Percentiles rank a stretch among this genome's conserved stretches.
Evolutionary conservation across 1,140 invertebrate genomes (phyloP).

Genomic region (Calephelis virginiensis): DNA sequence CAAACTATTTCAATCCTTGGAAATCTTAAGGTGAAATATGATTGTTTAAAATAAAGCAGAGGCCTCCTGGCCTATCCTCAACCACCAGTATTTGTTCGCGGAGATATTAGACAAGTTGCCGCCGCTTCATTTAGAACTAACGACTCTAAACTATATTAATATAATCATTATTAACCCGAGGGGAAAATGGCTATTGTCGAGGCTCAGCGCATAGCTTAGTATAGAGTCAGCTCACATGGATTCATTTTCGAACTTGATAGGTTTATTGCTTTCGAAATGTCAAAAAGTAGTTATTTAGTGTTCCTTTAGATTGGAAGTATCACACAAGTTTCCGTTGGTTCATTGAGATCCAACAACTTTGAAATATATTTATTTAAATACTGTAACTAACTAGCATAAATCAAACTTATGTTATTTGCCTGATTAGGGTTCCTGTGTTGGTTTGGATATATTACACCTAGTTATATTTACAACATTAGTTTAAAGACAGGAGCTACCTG

Average conservation of each 20-base stretch:
- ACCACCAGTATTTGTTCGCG: constrained; percentile 57
- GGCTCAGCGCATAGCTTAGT: constrained; percentile 10
- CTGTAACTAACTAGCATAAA: too few relatives aligned
- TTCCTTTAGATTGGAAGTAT: too few relatives aligned
- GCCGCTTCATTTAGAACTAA: constrained; percentile 58
- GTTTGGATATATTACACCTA: constrained; percentile 1
- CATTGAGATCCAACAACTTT: too few relatives aligned
- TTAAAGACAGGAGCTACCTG: constrained; percentile 35
- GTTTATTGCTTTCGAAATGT: too few relatives aligned
- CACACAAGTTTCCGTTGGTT: too few relatives aligned
- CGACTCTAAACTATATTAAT: constrained; percentile 70
- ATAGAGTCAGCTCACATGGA: neutral
- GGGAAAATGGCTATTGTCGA: constrained; percentile 13
- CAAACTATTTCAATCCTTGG: neutral
- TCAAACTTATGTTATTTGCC: too few relatives aligned
- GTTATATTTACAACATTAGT: constrained; percentile 31
- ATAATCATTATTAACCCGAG: constrained; percentile 63
- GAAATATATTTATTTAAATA: too few relatives aligned
- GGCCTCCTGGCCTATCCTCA: constrained; percentile 5
- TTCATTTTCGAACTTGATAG: neutral
- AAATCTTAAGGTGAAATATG: neutral
- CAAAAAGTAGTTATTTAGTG: too few relatives aligned
- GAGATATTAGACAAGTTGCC: constrained; percentile 67
- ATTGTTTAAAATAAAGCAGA: neutral
- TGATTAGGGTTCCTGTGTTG: too few relatives aligned